Evolutionary conservation across 2,888 invertebrate genomes (phyloP), one percentile per base, ranked within the genome.

Genomic region (Tridacna crocea): DNA sequence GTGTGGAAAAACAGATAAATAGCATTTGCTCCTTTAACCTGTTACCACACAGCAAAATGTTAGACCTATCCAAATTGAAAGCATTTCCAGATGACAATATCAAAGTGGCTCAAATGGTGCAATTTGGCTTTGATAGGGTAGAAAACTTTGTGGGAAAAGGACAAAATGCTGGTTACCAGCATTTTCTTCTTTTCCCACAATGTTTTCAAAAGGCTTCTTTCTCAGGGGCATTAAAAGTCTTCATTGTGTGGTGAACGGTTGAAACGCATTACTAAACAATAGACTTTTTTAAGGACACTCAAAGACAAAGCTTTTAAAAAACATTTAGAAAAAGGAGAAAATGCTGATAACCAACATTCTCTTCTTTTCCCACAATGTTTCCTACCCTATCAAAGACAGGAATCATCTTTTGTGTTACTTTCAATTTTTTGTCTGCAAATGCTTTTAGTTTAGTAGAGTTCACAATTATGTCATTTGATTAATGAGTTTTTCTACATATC

Each of bases 131-230:
- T 2, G 36, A 36, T 36, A 4, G 36, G 36, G 65, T 65, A 36
- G 65, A 27, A 61, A 65, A 65, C 27, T 27, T 65, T 65, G 65
- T 65, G 36, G 65, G 15, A 27, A 65, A 65, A 24, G 65, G 26
- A 27, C 27, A 65, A 65, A 65, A 27, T 65, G 65, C 65, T 65
- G 10, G 26, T 65, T 17, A 10, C 19, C 15, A 65, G 36, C 65
- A 65, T 8, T 65, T 65, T 65, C 65, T 65, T 27, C 36, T 24
- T 65, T 27, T 65, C 17, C 36, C 26, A 12, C 65, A 27, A 2
- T 65, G 65, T 27, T 65, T 65, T 65, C 19, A 22, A 65, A 65
- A 19, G 27, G 6, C 65, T 12, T 0, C 27, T 36, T 27, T 26
- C 65, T 65, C 8, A 17, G 13, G 36, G 65, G 1, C 6, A 6